These are phyloP conservation scores for Colostygia pectinataria DNA, from an alignment of 2,888 invertebrate species.

Conservation along the genomic window DNA sequence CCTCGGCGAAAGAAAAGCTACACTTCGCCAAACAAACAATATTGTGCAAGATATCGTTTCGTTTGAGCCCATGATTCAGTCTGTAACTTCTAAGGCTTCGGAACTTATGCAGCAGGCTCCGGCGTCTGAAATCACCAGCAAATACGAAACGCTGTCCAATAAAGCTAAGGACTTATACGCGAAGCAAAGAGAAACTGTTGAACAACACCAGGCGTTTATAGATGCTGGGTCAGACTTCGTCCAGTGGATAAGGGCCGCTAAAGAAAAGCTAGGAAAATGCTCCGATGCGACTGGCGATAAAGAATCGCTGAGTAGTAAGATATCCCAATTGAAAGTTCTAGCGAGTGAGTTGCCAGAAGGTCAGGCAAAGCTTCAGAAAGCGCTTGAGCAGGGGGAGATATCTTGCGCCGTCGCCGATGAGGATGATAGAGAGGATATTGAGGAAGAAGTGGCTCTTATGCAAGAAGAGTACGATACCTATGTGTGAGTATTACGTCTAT, in stretches of 20 bases:
- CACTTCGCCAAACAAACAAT: conserved; percentile 94
- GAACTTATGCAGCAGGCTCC: conserved; percentile 95
- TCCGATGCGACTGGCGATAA: conserved; percentile 96
- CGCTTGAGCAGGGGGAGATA: conserved; percentile 91
- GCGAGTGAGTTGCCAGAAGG: conserved; percentile 93
- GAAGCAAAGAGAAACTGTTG: conserved; percentile 94
- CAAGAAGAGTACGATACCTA: conserved; percentile 96
- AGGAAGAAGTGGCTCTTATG: conserved; percentile 94
- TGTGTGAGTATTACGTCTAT: conserved; percentile 86
- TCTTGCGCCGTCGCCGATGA: conserved; percentile 93
- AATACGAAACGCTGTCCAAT: conserved; percentile 94
- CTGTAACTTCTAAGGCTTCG: conserved; percentile 96
- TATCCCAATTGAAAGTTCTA: conserved; percentile 92
- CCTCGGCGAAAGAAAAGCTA: conserved; percentile 93
- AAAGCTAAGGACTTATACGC: conserved; percentile 95
- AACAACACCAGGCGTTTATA: conserved; percentile 95
- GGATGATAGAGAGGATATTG: conserved; percentile 94
- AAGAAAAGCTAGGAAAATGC: conserved; percentile 94
- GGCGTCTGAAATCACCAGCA: conserved; percentile 94
- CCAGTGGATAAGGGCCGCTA: conserved; percentile 95
- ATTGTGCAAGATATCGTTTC: conserved; percentile 98
- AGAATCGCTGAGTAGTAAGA: conserved; percentile 92
- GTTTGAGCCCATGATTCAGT: conserved; percentile 98
- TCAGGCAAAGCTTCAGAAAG: conserved; percentile 91
- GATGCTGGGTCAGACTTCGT: conserved; percentile 96